Percentiles rank a stretch among this genome's conserved stretches.
Evolutionary conservation across 2,888 invertebrate species (phyloP).

Genomic region (Idaea biselata): DNA sequence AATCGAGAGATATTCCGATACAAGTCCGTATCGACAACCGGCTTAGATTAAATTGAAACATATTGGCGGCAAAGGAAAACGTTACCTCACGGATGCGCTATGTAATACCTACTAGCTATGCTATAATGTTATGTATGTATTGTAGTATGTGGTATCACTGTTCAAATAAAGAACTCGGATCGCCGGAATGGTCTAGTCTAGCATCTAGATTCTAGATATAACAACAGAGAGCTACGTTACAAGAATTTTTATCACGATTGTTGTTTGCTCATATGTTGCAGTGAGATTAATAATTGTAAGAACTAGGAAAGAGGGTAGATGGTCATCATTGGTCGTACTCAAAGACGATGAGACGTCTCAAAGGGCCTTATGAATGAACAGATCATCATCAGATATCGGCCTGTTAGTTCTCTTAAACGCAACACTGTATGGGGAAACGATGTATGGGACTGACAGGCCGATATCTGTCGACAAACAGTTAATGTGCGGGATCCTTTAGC

Average conservation of each 20-base stretch:
- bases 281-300: not conserved
- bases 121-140: slow-evolving; percentile 17
- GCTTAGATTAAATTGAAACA: slow-evolving; percentile 78
- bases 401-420: too few species aligned
- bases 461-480: too few species aligned
- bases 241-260: slow-evolving; percentile 19
- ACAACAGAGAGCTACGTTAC: slow-evolving; percentile 22
- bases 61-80: slow-evolving; percentile 68
- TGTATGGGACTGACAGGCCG: too few species aligned
- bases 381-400: too few species aligned
- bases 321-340: too few species aligned
- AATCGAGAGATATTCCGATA: slow-evolving; percentile 61
- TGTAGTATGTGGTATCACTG: slow-evolving; percentile 46
- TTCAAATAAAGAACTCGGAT: slow-evolving; percentile 47
- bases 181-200: slow-evolving; percentile 22
- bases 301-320: too few species aligned
- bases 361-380: too few species aligned
- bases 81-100: slow-evolving; percentile 46
- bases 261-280: slow-evolving; percentile 2
- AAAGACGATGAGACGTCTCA: too few species aligned
- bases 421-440: too few species aligned
- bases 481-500: too few species aligned
- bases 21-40: slow-evolving; percentile 71
- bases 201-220: slow-evolving; percentile 23
- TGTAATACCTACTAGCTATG: not conserved